Evolutionary conservation across 2,113 vertebrate genomes (phyloP).

Genomic region (Lasiurus cinereus): DNA sequence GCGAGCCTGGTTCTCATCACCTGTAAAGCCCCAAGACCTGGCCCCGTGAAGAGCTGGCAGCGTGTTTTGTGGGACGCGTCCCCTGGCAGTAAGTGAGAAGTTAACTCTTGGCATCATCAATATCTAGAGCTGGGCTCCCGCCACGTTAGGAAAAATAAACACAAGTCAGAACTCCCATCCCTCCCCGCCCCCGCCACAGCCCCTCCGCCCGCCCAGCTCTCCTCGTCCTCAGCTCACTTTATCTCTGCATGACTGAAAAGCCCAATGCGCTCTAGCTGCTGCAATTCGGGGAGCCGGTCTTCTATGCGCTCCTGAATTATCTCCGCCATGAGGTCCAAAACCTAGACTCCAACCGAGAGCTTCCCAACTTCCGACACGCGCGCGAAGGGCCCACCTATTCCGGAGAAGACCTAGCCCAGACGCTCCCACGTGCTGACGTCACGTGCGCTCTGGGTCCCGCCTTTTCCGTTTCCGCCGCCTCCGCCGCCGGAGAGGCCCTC

Average conservation of each 20-base stretch:
- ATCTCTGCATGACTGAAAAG: constrained; percentile 93
- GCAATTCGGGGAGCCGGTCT: constrained; percentile 93
- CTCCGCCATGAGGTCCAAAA: constrained; percentile 91
- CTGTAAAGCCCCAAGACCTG: not conserved
- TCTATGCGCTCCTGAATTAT: constrained; percentile 93
- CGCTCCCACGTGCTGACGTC: not conserved
- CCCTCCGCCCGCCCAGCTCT: not conserved
- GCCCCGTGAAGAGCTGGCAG: not conserved
- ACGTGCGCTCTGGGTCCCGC: not conserved
- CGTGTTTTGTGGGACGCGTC: not conserved
- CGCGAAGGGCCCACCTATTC: accelerated
- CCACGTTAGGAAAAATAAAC: not conserved
- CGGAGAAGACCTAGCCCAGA: accelerated
- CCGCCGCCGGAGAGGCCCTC: accelerated
- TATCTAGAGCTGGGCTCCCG: not conserved
- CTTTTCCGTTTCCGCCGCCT: constrained; percentile 75
- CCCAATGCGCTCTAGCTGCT: constrained; percentile 96
- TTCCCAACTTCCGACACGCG: accelerated
- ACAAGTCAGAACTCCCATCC: not conserved
- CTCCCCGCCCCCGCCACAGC: not conserved
- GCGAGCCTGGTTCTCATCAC: not conserved
- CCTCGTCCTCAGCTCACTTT: constrained; percentile 86
- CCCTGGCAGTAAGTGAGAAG: not conserved
- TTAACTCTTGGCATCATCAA: not conserved
- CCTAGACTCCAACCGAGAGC: accelerated